These are phyloP conservation scores for Meganola albula DNA, from an alignment of 2,888 invertebrate species.

Conservation along the genomic window DNA sequence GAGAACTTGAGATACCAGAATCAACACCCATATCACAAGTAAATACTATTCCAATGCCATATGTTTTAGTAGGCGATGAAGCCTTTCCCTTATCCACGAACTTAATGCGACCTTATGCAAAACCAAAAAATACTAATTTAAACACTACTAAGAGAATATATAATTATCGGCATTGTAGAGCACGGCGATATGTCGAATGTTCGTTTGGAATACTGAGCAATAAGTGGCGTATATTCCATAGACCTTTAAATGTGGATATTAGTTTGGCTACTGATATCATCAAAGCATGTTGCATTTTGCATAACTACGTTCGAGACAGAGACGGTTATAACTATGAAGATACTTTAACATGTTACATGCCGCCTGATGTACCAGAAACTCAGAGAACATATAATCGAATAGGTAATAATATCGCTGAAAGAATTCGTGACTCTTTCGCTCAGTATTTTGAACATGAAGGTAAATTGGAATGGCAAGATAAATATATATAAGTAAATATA, in stretches of 20 bases:
- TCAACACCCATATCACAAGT: too few relatives aligned
- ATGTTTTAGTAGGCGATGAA: constrained; percentile 10
- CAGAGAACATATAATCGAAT: constrained; percentile 5
- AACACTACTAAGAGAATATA: constrained; percentile 7
- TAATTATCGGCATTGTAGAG: constrained; percentile 7
- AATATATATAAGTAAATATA: constrained; percentile 5
- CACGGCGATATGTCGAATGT: constrained; percentile 17
- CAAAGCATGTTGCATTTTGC: constrained; percentile 21
- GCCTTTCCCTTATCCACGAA: constrained; percentile 8
- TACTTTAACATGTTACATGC: constrained; percentile 8
- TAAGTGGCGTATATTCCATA: constrained; percentile 21
- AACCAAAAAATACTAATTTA: constrained; percentile 6
- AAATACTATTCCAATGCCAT: too few relatives aligned
- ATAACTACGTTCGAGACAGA: constrained; percentile 23
- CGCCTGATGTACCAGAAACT: constrained; percentile 2
- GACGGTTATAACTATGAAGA: constrained; percentile 17
- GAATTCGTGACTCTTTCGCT: constrained; percentile 10
- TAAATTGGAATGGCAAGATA: constrained; percentile 4
- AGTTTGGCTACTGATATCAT: constrained; percentile 20
- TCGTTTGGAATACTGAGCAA: constrained; percentile 15
- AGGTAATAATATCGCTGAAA: constrained; percentile 8
- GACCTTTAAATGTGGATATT: constrained; percentile 22
- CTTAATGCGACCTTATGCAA: constrained; percentile 6
- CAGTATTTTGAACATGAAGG: constrained; percentile 7
- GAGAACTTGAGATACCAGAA: too few relatives aligned